Conservation (phyloP, 92 coral and sea anemone genomes). For the Phenganax stokvisi region DNA sequence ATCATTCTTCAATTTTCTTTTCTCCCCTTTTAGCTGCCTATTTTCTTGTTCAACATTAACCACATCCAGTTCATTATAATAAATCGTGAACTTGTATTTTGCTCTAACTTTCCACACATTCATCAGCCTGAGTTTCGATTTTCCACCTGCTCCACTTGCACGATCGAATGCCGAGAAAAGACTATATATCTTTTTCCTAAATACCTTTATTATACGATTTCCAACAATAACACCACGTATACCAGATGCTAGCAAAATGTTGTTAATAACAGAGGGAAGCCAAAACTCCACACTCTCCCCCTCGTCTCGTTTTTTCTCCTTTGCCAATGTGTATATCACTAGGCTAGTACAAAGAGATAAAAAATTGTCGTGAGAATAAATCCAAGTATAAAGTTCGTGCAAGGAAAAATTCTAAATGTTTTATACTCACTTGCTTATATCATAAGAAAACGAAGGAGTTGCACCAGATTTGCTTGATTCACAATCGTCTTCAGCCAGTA, state of each 20-base stretch:
- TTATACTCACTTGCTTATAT: slow-evolving; percentile 5
- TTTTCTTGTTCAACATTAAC: slow-evolving; percentile 17
- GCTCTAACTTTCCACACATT: too few species aligned
- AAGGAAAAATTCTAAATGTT: neutral
- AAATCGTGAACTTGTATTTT: slow-evolving; percentile 10
- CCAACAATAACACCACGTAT: slow-evolving; percentile 29
- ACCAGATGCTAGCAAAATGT: slow-evolving; percentile 12
- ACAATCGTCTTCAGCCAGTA: neutral
- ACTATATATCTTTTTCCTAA: slow-evolving; percentile 2
- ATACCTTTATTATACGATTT: slow-evolving; percentile 1
- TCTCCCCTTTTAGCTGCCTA: slow-evolving; percentile 6
- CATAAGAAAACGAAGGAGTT: neutral
- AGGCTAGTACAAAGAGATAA: slow-evolving; percentile 8
- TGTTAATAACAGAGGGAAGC: slow-evolving; percentile 14
- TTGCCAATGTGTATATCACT: slow-evolving; percentile 18
- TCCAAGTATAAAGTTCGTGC: neutral
- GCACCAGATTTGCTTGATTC: neutral
- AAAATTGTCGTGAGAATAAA: neutral
- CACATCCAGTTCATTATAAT: slow-evolving; percentile 19
- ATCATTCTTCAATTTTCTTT: slow-evolving; percentile 25
- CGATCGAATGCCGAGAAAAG: neutral
- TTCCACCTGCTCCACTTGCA: neutral
- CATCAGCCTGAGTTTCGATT: neutral
- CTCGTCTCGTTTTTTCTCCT: slow-evolving; percentile 15
- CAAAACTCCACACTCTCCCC: slow-evolving; percentile 26